A percentile compares a stretch with the other conserved stretches of the same genome.
Evolutionary conservation across 2,888 invertebrate genomes (phyloP).

Genomic region (Pheosia tremula): DNA sequence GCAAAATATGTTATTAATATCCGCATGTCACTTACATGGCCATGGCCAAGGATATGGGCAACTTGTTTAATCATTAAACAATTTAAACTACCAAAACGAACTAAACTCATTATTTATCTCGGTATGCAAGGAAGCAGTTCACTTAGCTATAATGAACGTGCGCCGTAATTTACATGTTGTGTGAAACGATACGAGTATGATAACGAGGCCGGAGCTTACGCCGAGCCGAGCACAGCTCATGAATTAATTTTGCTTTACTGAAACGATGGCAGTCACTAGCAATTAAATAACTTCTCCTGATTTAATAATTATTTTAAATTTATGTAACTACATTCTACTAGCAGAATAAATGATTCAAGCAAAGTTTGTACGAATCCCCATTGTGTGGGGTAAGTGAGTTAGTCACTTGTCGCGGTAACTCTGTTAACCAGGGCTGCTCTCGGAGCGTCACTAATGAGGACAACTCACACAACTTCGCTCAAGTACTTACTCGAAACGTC

Average conservation of each 20-base stretch:
- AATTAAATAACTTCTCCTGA: neutral
- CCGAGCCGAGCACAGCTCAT: neutral
- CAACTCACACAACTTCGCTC: neutral
- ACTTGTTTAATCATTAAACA: no score
- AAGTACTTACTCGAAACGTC: neutral
- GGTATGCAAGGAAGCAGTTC: neutral
- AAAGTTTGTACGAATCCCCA: neutral
- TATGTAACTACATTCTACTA: neutral
- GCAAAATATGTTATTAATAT: neutral
- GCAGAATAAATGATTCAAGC: neutral
- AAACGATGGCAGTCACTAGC: neutral
- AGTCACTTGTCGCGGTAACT: neutral
- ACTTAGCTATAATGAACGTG: neutral
- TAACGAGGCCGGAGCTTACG: neutral
- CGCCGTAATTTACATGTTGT: neutral
- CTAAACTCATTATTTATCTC: neutral
- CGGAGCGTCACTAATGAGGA: neutral
- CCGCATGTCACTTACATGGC: neutral
- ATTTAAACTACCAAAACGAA: no score
- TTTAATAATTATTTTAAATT: neutral
- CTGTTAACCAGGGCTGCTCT: neutral
- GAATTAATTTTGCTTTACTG: neutral
- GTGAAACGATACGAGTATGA: neutral
- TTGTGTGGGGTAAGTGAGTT: slow-evolving; percentile 1
- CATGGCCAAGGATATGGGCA: neutral